phyloP scores from a whole-genome alignment of 2,888 invertebrate species.

The Drosophila fungiperda region DNA sequence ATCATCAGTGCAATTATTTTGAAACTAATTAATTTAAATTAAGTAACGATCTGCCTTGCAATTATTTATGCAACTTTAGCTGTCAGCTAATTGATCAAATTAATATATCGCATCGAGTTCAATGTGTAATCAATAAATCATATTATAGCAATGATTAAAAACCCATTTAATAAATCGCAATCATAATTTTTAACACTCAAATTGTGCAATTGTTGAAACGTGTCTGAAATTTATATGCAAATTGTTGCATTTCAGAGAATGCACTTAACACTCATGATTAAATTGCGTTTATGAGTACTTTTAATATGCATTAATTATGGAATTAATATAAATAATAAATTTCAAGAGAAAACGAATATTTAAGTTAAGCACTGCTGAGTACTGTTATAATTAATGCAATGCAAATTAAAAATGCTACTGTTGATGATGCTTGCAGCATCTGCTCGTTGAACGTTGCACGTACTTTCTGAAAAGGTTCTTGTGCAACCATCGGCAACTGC shows the following conservation, averaged over 20 bases:
- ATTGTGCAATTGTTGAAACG: neutral
- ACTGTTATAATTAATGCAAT: neutral
- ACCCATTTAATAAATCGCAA: neutral
- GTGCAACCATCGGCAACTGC: slow-evolving; percentile 21
- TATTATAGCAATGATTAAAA: neutral
- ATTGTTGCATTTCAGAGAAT: neutral
- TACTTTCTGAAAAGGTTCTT: neutral
- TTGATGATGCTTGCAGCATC: neutral
- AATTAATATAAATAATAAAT: neutral
- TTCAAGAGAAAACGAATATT: neutral
- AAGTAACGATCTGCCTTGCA: neutral
- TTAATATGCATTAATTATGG: neutral
- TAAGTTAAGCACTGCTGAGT: neutral
- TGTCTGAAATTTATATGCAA: neutral
- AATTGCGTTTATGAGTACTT: neutral
- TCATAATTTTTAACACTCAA: neutral
- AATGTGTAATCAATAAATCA: neutral
- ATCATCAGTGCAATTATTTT: slow-evolving; percentile 7
- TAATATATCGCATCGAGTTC: neutral
- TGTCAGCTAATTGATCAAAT: neutral
- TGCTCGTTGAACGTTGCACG: slow-evolving; percentile 1
- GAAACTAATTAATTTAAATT: neutral
- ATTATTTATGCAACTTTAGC: neutral
- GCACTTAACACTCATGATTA: neutral
- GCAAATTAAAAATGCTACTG: slow-evolving; percentile 19